Conservation (phyloP, 2,888 invertebrate species). For the Drosophila affinis region DNA sequence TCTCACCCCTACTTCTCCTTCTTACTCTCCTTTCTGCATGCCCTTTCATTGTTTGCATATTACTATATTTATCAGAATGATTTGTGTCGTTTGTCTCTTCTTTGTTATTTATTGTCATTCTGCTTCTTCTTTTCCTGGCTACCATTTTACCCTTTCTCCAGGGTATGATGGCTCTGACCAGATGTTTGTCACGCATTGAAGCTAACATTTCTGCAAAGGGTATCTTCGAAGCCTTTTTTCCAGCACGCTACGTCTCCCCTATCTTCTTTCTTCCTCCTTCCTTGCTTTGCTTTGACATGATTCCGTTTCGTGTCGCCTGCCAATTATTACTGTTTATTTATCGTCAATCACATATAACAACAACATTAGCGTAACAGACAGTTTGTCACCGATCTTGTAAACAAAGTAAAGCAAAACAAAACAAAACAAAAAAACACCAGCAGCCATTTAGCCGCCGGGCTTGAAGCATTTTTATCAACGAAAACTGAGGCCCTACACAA, state of each 20-base stretch:
- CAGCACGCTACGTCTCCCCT: slow-evolving; percentile 7
- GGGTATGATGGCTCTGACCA: too few species aligned
- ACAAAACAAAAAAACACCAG: slow-evolving; percentile 26
- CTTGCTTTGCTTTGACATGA: slow-evolving; percentile 12
- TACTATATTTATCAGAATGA: slow-evolving; percentile 52
- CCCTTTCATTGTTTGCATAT: slow-evolving; percentile 6
- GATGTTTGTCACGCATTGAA: too few species aligned
- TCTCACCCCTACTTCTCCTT: background rate
- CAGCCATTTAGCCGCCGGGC: slow-evolving; percentile 20
- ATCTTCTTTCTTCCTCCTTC: slow-evolving; percentile 2
- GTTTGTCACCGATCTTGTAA: slow-evolving; percentile 64
- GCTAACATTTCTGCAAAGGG: too few species aligned
- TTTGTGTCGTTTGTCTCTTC: slow-evolving; percentile 41
- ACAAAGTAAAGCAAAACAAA: slow-evolving; percentile 38
- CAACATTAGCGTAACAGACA: slow-evolving; percentile 54
- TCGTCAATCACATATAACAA: slow-evolving; percentile 26
- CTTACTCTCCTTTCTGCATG: slow-evolving; percentile 45
- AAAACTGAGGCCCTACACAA: background rate
- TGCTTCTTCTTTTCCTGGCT: background rate
- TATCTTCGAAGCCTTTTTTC: background rate
- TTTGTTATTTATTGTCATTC: slow-evolving; percentile 20
- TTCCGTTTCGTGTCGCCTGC: slow-evolving; percentile 41
- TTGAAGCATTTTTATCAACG: slow-evolving; percentile 32
- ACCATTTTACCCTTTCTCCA: background rate
- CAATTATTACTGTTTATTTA: slow-evolving; percentile 40